These are phyloP conservation scores for Myotis davidii DNA, from an alignment of 2,113 vertebrate genomes.

Conservation along the genomic window DNA sequence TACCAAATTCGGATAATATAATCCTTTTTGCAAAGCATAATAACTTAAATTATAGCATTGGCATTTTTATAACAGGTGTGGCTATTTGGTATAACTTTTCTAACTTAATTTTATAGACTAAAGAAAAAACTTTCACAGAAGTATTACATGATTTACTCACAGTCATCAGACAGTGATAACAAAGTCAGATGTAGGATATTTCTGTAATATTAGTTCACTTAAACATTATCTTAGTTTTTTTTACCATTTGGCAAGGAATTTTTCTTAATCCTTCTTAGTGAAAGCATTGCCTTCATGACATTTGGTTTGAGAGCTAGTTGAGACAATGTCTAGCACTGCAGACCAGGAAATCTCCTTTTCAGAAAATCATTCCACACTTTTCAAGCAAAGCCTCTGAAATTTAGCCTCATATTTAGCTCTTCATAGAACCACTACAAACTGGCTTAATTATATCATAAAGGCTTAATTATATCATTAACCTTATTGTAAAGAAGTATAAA, in stretches of 20 bases:
- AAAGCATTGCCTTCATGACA: neutral
- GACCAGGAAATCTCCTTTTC: neutral
- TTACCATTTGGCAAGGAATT: neutral
- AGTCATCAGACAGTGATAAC: neutral
- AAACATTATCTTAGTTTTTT: neutral
- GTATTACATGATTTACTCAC: neutral
- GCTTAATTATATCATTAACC: neutral
- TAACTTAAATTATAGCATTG: neutral
- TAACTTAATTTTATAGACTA: neutral
- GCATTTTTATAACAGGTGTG: neutral
- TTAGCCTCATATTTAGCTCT: neutral
- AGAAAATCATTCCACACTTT: neutral
- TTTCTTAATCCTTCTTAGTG: neutral
- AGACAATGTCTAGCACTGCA: neutral
- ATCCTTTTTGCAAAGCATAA: neutral
- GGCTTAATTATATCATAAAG: neutral
- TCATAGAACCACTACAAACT: neutral
- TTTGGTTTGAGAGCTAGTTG: neutral
- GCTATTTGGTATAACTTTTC: neutral
- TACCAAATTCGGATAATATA: neutral
- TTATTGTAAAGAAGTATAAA: neutral
- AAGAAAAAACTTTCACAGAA: neutral
- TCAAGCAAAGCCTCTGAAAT: neutral
- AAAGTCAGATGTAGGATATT: neutral
- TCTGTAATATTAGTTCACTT: neutral